Base-by-base conservation (phyloP, 2,888 invertebrate genomes). In the Lasioglossum oenotherae region DNA sequence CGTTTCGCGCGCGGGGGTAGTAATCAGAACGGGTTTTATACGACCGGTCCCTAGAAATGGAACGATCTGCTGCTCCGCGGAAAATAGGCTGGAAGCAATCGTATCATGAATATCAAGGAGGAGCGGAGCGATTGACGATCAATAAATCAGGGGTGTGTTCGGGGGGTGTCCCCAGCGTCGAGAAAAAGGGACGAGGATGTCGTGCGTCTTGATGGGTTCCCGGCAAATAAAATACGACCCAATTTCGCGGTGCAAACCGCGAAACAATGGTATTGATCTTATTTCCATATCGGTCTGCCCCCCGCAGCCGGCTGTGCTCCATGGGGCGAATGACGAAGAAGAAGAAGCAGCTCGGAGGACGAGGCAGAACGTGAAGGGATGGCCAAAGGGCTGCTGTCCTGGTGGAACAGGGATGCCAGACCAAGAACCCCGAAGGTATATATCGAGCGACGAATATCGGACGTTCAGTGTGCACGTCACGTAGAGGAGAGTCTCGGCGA, bases 191-290 rank as follows among this genome's bases (percentile, higher is more conserved):
- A 44, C 71, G 35, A 41, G 78, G 76, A 87, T 85, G 80, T 81
- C 84, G 69, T 67, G 78, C 76, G 82, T 72, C 83, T 81, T 71
- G 83, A 85, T 85, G 85, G 90, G 46, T 72, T 81, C 75, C 44
- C 46, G 78, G 38, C 83, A 89, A 91, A 90, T 92, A 92, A 92
- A 88, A 90, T 92, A 92, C 93, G 92, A 93, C 94, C 93, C 92
- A 93, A 93, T 93, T 93, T 93, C 88, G 88, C 88, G 87, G 88
- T 87, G 88, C 91, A 92, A 93, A 93, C 93, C 94, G 93, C 94
- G 93, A 95, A 95, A 95, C 95, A 95, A 94, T 94, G 88, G 92
- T 94, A 95, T 95, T 93, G 95, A 95, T 95, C 95, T 94, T 94
- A 95, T 95, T 95, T 94, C 93, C 94, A 95, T 95, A 94, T 93